These are phyloP conservation scores for Crocodylus rhombifer DNA, from an alignment of 2,797 vertebrate genomes.

Conservation along the genomic window DNA sequence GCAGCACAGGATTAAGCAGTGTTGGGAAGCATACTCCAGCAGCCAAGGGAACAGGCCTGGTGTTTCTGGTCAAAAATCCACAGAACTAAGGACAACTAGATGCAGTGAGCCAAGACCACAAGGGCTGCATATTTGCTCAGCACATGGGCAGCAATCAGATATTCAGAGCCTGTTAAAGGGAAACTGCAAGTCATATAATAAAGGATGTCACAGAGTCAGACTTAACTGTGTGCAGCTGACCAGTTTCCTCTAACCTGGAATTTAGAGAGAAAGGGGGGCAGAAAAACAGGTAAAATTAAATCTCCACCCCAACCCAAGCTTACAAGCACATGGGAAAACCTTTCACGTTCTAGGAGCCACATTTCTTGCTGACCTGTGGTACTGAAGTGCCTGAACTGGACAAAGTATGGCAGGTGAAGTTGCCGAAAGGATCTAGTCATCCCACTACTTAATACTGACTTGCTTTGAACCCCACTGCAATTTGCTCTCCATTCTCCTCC, in stretches of 20 bases:
- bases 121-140: background rate
- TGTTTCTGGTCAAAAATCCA: background rate
- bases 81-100: background rate
- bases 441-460: background rate
- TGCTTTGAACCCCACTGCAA: background rate
- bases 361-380: background rate
- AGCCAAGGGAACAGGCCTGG: background rate
- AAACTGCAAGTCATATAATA: background rate
- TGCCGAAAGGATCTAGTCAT: too few species aligned
- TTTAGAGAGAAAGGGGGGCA: background rate
- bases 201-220: background rate
- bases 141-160: background rate
- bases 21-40: background rate
- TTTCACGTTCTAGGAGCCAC: background rate
- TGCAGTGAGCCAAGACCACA: background rate
- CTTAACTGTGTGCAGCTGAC: background rate
- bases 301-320: too few species aligned
- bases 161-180: background rate
- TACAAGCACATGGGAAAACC: background rate
- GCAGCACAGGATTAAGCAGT: background rate
- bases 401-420: too few species aligned
- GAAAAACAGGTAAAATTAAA: too few species aligned
- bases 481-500: background rate
- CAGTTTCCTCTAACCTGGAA: background rate
- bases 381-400: background rate